Evolutionary conservation across 2,797 vertebrate species (phyloP).

Genomic region (Mus spretus): DNA sequence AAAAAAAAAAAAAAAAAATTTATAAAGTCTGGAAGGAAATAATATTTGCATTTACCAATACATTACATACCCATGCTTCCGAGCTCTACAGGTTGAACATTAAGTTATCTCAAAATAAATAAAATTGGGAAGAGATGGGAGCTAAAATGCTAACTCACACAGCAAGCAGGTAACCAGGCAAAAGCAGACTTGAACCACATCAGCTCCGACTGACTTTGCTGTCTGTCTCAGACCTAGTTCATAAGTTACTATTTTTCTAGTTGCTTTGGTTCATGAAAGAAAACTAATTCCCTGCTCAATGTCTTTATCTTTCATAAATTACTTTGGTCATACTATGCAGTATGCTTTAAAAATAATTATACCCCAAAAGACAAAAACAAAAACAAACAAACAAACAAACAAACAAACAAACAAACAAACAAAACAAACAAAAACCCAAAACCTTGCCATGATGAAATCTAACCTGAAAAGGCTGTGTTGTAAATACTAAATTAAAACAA

Average conservation of each 20-base stretch:
- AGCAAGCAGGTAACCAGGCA: background rate
- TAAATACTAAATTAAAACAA: background rate
- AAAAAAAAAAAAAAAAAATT: background rate
- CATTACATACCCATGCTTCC: constrained; percentile 32
- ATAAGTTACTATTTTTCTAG: background rate
- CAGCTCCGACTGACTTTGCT: background rate
- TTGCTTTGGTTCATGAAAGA: background rate
- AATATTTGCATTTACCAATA: constrained; percentile 8
- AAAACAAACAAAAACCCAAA: background rate
- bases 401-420: background rate
- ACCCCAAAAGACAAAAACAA: background rate
- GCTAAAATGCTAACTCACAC: background rate
- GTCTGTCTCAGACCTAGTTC: background rate
- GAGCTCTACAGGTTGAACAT: background rate
- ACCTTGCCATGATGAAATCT: background rate
- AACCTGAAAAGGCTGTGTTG: background rate
- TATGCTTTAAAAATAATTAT: constrained; percentile 15
- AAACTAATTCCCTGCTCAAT: background rate
- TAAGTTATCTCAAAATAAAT: constrained; percentile 36
- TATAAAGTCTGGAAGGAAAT: constrained; percentile 58
- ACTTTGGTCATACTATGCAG: background rate
- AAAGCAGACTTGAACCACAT: background rate
- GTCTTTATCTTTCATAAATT: background rate
- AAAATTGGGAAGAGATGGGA: background rate
- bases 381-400: background rate